phyloP scores from a whole-genome alignment of 2,797 vertebrate species.

The Bradypodion pumilum region DNA sequence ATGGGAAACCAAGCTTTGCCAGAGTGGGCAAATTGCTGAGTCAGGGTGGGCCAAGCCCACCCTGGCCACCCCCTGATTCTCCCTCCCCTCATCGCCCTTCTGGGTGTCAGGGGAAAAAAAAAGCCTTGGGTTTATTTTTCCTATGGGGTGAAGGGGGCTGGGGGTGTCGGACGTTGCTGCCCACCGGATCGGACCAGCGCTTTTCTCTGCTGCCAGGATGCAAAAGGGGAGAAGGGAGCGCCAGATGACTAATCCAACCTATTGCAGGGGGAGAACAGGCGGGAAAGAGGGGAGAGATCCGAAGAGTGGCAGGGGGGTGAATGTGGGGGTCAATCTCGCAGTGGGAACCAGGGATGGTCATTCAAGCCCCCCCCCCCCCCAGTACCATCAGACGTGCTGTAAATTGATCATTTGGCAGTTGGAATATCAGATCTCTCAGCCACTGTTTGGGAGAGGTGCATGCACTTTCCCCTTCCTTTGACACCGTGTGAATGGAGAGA shows the following conservation, averaged over 20 bases:
- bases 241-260: background rate
- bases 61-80: too few species aligned
- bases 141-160: constrained; percentile 24
- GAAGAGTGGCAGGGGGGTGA: background rate
- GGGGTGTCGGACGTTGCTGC: background rate
- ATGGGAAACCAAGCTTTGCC: too few species aligned
- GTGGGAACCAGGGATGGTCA: background rate
- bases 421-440: background rate
- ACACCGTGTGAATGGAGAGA: background rate
- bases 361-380: too few species aligned
- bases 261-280: too few species aligned
- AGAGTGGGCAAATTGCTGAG: too few species aligned
- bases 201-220: background rate
- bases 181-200: background rate
- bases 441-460: background rate
- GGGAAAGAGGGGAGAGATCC: background rate
- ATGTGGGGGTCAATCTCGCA: background rate
- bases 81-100: background rate
- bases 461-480: background rate
- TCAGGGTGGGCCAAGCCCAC: too few species aligned
- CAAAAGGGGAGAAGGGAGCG: background rate
- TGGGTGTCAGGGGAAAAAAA: too few species aligned
- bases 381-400: background rate
- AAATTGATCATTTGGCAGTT: background rate
- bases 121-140: background rate